These are phyloP conservation scores for Brachionus rotundiformis DNA, from an alignment of 1,140 invertebrate genomes.

Conservation along the genomic window DNA sequence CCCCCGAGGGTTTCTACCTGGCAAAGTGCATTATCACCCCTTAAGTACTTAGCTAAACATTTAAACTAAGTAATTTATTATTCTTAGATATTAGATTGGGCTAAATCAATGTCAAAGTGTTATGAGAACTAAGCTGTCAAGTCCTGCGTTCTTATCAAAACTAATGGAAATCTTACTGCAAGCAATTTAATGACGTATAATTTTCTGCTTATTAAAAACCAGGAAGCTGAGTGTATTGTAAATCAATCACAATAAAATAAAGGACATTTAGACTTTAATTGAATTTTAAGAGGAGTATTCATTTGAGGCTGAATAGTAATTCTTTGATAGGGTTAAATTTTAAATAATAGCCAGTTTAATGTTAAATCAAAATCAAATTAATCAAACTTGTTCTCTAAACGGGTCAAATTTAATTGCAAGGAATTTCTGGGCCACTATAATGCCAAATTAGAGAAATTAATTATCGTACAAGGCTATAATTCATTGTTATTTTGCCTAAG, in stretches of 20 bases:
- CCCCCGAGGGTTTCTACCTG: neutral
- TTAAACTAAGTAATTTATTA: slow-evolving; percentile 11
- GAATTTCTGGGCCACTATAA: neutral
- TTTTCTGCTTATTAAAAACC: neutral
- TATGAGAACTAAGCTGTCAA: slow-evolving; percentile 13
- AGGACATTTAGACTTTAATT: neutral
- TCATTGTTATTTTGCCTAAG: neutral
- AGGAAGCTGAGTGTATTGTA: neutral
- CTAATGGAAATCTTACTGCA: slow-evolving; percentile 1
- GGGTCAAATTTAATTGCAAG: slow-evolving; percentile 7
- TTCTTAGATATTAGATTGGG: slow-evolving; percentile 4
- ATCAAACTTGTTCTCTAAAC: slow-evolving; percentile 21
- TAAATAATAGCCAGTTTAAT: neutral
- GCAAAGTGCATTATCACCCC: slow-evolving; percentile 15
- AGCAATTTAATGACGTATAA: neutral
- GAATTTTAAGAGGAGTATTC: neutral
- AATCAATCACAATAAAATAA: slow-evolving; percentile 16
- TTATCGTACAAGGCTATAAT: slow-evolving; percentile 1
- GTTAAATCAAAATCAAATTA: slow-evolving; percentile 22
- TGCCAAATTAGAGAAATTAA: slow-evolving; percentile 3
- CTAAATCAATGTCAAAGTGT: neutral
- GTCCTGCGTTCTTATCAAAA: neutral
- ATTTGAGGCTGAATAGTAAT: neutral
- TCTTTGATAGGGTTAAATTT: neutral
- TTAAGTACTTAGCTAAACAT: neutral